Evolutionary conservation across 2,113 vertebrate species (phyloP).

Genomic region (Rallus limicola): DNA sequence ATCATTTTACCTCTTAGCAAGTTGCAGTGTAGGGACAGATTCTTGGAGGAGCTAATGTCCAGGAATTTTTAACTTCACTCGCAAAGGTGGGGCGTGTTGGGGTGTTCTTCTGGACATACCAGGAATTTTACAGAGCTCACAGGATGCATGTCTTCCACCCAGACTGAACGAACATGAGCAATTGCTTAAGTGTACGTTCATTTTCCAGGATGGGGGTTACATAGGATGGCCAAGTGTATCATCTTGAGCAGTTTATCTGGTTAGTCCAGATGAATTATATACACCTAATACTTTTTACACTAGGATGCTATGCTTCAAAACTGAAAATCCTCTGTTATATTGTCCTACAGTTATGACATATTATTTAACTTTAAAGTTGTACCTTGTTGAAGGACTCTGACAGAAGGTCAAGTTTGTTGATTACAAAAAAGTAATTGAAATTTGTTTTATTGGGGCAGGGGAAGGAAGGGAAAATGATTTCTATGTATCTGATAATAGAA

Average conservation of each 20-base stretch:
- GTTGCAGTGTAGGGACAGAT: neutral
- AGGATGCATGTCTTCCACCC: rapidly evolving
- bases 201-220: neutral
- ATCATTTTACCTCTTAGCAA: neutral
- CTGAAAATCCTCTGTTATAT: neutral
- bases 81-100: rapidly evolving
- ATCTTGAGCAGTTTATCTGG: neutral
- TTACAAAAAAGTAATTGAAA: conserved; percentile 51
- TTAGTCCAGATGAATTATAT: neutral
- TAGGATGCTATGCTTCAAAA: neutral
- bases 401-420: conserved; percentile 43
- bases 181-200: rapidly evolving
- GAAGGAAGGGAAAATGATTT: conserved; percentile 39
- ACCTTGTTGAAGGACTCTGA: neutral
- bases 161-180: neutral
- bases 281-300: neutral
- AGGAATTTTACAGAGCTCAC: neutral
- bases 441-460: conserved; percentile 51
- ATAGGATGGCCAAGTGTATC: neutral
- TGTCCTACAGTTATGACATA: neutral
- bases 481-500: conserved; percentile 56
- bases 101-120: neutral
- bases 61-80: neutral
- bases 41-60: neutral
- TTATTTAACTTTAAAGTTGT: neutral